Percentiles rank a stretch among this genome's conserved stretches.
These are phyloP conservation scores for Echinometra lucunter DNA, from an alignment of 53 echinoderm and acorn worm species.

Conservation along the genomic window DNA sequence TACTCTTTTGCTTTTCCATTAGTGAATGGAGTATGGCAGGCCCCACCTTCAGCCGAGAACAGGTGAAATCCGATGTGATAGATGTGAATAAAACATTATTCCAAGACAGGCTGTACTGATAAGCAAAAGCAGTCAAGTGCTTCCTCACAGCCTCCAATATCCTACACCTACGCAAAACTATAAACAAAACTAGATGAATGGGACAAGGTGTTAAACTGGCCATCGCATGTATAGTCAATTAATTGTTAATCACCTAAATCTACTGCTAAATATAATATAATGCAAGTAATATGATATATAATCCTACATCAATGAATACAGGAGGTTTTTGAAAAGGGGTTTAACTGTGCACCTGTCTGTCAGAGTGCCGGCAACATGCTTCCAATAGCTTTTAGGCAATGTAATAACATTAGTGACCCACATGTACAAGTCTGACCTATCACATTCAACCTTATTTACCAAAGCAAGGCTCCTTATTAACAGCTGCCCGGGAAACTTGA, in stretches of 20 bases:
- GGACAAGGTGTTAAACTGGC: neutral
- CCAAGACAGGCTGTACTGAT: neutral
- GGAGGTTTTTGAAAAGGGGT: neutral
- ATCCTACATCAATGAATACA: neutral
- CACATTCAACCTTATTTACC: no score
- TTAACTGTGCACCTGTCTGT: neutral
- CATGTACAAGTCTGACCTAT: no score
- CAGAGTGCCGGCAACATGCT: neutral
- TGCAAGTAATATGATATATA: neutral
- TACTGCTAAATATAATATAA: neutral
- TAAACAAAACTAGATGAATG: constrained; percentile 10
- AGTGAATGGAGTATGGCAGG: neutral
- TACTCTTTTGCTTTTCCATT: neutral
- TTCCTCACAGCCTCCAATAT: neutral
- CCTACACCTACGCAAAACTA: neutral
- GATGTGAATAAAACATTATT: constrained; percentile 34
- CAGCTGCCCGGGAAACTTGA: no score
- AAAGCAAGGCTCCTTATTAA: no score
- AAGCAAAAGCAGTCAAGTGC: neutral
- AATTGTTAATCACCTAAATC: neutral
- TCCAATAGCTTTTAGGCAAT: no score
- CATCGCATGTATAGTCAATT: neutral
- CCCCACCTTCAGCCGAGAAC: neutral
- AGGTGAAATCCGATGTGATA: constrained; percentile 5
- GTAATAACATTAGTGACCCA: no score